Percentiles rank a stretch among this genome's conserved stretches.
These are phyloP conservation scores for Cylloceria caligata DNA, from an alignment of 2,888 invertebrate species.

Conservation along the genomic window DNA sequence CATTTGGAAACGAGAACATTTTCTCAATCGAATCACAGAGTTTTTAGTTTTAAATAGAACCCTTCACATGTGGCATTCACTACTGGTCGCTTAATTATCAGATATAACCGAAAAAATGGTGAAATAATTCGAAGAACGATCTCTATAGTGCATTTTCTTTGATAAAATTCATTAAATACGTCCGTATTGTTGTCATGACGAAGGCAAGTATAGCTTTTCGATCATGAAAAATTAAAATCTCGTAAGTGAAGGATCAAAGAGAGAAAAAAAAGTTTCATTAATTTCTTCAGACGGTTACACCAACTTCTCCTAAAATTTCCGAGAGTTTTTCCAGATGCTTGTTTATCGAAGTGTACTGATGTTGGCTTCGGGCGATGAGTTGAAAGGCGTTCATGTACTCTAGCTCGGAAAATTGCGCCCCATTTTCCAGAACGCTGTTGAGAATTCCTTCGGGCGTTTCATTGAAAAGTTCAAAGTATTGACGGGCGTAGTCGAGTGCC, in stretches of 20 bases:
- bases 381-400: constrained; percentile 90
- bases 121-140: not conserved
- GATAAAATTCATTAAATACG: not conserved
- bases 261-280: constrained; percentile 4
- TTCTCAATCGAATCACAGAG: constrained; percentile 9
- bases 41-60: not conserved
- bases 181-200: not conserved
- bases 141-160: not conserved
- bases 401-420: constrained; percentile 89
- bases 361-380: constrained; percentile 86
- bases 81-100: not conserved
- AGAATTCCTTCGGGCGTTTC: constrained; percentile 93
- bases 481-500: constrained; percentile 94
- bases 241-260: not conserved
- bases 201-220: not conserved
- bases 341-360: constrained; percentile 85
- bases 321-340: constrained; percentile 92
- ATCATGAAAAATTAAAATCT: not conserved
- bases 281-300: constrained; percentile 86
- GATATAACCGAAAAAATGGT: not conserved
- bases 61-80: not conserved
- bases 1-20: not conserved
- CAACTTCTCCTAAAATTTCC: constrained; percentile 93
- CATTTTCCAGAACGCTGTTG: constrained; percentile 93
- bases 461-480: constrained; percentile 94